Base-by-base conservation (phyloP, 1,140 invertebrate species). In the Ips typographus region DNA sequence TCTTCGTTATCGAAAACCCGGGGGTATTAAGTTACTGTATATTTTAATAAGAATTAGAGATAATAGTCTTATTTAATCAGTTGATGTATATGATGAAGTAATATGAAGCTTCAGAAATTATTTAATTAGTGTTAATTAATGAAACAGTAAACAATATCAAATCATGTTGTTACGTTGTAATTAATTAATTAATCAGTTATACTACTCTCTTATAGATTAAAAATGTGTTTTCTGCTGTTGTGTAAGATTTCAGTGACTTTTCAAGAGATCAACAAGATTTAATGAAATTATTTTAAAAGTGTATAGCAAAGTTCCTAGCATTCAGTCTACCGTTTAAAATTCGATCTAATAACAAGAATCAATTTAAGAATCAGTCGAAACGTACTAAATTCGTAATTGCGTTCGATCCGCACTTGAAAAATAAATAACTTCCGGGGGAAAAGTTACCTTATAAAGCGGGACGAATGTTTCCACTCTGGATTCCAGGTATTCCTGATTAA, bases 401-500 rank as follows among this genome's bases (percentile, higher is more conserved):
- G 1, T 49, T 49, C 3, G 6, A 49, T 22, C 22, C 6, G 22
- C 44, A 49, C 22, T 49, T 22, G 44, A 8, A 49, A 49, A 49
- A 49, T 49, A 49, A 49, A 49, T 49, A 49, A 1, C 44, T 22
- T 49, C 22, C 44, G 22, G 22, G 4, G 22, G 7, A 49, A 49
- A 49, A 49, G 44, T 49, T 49, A 22, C 3, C 22, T 49, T 49
- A 49, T 49, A 49, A 49, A 49, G 44, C 44, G 22, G 22, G 22
- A 22, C 22, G 22, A 49, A 49, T 22, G 7, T 49, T 49, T 49
- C 44, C 7, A 49, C 7, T 49, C 22, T 22, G 3, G 36, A 22
- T 55, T 55, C n/a, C 52, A 55, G 8, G n/a, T 36, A 38, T 56
- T 56, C 7, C 7, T 22, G 44, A 49, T 49, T 49, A 49, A 49